Evolutionary conservation across 1,140 invertebrate species (phyloP).

Genomic region (Teleopsis dalmanni): DNA sequence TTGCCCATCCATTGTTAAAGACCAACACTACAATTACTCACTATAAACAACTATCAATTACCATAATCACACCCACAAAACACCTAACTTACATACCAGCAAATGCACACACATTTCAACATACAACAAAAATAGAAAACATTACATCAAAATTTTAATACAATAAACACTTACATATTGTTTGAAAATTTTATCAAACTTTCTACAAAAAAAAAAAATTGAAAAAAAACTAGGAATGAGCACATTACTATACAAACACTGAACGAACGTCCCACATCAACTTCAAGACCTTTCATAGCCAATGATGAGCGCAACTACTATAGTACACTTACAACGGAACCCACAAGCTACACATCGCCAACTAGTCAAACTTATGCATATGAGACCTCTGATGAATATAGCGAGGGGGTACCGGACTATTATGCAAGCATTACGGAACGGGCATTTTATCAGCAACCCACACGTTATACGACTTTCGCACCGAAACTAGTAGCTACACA

Average conservation of each 20-base stretch:
- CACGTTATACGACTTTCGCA: conserved; percentile 5
- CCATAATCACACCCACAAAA: too few relatives aligned
- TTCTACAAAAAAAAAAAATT: conserved; percentile 3
- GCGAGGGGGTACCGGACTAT: conserved; percentile 11
- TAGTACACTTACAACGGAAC: conserved; percentile 21
- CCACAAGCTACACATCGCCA: not conserved
- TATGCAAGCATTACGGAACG: not conserved
- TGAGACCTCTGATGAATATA: conserved; percentile 22
- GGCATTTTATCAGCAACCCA: not conserved
- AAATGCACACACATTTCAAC: not conserved
- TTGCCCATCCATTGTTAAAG: conserved; percentile 2
- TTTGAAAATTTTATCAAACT: too few relatives aligned
- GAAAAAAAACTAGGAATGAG: conserved; percentile 8
- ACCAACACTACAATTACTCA: conserved; percentile 1
- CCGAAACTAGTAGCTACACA: conserved; percentile 2
- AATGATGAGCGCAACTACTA: conserved; percentile 24
- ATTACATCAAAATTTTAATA: conserved; percentile 1
- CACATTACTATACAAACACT: conserved; percentile 8
- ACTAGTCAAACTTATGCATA: conserved; percentile 21
- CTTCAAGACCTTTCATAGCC: not conserved
- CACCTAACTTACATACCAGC: too few relatives aligned
- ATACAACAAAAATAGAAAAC: not conserved
- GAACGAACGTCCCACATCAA: conserved; percentile 2
- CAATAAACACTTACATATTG: not conserved
- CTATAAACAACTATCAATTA: not conserved